These are phyloP conservation scores for Girardia tigrina DNA, from an alignment of 2,888 invertebrate species.

Conservation along the genomic window DNA sequence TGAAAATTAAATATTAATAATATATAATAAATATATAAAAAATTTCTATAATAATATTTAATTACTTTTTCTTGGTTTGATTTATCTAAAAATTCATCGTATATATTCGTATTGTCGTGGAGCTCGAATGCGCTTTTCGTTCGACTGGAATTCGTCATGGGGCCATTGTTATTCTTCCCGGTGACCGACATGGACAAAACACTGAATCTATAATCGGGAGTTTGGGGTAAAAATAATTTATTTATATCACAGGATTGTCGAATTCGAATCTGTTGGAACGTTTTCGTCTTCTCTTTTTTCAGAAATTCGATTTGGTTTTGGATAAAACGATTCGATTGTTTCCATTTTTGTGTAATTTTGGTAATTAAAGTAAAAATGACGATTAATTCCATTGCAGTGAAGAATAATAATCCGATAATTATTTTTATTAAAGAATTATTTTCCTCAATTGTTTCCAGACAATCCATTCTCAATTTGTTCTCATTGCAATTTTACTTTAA, in stretches of 20 bases:
- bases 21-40: neutral
- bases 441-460: neutral
- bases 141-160: neutral
- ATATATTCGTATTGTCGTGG: neutral
- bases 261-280: neutral
- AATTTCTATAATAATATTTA: neutral
- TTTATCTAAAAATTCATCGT: neutral
- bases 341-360: neutral
- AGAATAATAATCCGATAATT: neutral
- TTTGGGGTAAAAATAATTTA: conserved; percentile 12
- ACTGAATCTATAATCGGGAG: neutral
- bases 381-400: neutral
- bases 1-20: neutral
- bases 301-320: neutral
- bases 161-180: neutral
- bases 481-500: no score
- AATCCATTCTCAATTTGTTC: neutral
- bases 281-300: neutral
- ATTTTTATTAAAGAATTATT: conserved; percentile 4
- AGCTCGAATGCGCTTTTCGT: neutral
- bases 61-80: neutral
- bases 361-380: neutral
- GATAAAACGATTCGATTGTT: neutral
- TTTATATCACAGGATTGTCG: neutral
- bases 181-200: neutral